A percentile compares a stretch with the other conserved stretches of the same genome.
phyloP scores from a whole-genome alignment of 2,888 invertebrate genomes.

The Hydrotaea cyrtoneurina region DNA sequence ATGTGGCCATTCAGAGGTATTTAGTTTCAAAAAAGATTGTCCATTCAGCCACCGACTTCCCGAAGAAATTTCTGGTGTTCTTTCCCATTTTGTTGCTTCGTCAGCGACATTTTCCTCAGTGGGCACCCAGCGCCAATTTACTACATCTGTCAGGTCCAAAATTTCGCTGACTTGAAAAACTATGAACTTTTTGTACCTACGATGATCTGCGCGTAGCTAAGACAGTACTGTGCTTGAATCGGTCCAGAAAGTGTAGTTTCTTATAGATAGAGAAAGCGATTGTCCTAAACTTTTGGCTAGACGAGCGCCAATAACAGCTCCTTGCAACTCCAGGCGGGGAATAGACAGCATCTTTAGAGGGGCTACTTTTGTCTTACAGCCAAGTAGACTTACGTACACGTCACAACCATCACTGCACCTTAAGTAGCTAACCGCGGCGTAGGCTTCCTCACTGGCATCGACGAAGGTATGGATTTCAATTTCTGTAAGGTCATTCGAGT shows the following conservation, averaged over 20 bases:
- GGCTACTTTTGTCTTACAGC: neutral
- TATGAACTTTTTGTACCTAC: no score
- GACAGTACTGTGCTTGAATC: slow-evolving; percentile 61
- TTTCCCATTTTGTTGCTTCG: no score
- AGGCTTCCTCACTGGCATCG: slow-evolving; percentile 66
- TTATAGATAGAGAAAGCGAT: neutral
- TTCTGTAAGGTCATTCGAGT: neutral
- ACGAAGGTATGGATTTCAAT: slow-evolving; percentile 51
- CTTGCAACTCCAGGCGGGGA: slow-evolving; percentile 51
- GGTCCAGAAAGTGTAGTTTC: slow-evolving; percentile 34
- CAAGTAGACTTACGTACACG: neutral
- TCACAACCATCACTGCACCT: slow-evolving; percentile 36
- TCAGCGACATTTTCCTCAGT: no score
- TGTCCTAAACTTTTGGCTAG: no score
- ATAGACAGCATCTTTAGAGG: slow-evolving; percentile 19
- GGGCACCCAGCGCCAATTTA: no score
- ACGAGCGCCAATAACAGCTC: slow-evolving; percentile 55
- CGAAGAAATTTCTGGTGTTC: no score
- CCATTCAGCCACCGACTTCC: no score
- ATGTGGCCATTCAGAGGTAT: no score
- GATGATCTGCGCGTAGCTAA: slow-evolving; percentile 60
- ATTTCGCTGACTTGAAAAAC: no score
- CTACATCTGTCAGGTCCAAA: no score
- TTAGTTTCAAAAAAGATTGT: no score
- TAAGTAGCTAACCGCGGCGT: slow-evolving; percentile 68